These are phyloP conservation scores for Turnix velox DNA, from an alignment of 2,113 vertebrate genomes.

Conservation along the genomic window DNA sequence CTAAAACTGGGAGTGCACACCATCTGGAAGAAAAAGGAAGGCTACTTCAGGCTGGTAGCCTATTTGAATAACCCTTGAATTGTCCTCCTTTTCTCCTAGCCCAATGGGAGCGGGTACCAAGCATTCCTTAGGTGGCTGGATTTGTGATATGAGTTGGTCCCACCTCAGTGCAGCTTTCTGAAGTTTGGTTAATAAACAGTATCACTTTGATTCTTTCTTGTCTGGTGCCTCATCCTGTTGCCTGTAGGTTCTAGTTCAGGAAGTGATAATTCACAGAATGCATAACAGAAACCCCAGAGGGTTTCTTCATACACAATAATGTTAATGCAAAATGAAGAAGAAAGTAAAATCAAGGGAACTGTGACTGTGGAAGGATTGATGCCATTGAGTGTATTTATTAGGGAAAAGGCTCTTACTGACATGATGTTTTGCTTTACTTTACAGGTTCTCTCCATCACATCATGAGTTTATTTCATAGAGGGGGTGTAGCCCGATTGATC, in stretches of 20 bases:
- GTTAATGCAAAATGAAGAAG: background rate
- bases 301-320: background rate
- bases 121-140: background rate
- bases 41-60: background rate
- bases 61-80: background rate
- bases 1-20: background rate
- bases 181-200: constrained; percentile 14
- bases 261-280: background rate
- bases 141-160: background rate
- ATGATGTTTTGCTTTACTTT: constrained; percentile 32
- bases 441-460: constrained; percentile 36
- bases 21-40: background rate
- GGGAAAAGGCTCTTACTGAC: background rate
- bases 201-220: background rate
- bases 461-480: background rate
- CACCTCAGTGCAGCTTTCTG: background rate
- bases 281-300: background rate
- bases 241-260: background rate
- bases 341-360: background rate
- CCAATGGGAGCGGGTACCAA: background rate
- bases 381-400: background rate
- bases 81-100: background rate
- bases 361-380: background rate
- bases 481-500: background rate
- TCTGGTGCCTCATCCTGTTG: background rate